Evolutionary conservation across 2,888 invertebrate species (phyloP).

Genomic region (Thereva unica): DNA sequence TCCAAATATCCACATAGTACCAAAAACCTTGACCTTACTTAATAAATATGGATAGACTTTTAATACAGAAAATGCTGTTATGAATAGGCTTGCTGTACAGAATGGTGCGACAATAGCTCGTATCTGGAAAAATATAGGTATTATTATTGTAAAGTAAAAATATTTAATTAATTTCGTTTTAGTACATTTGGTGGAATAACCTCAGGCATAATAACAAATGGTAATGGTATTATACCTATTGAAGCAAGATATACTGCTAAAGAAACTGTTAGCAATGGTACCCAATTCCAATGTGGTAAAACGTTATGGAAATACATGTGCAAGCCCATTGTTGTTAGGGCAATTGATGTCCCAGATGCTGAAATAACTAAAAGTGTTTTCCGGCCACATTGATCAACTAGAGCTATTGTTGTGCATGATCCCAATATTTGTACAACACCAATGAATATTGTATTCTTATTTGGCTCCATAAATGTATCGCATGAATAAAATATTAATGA

Average conservation of each 20-base stretch:
- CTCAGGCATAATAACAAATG: constrained; percentile 52
- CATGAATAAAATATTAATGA: constrained; percentile 51
- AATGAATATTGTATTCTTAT: constrained; percentile 51
- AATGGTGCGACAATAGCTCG: too few species aligned
- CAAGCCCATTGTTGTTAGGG: constrained; percentile 48
- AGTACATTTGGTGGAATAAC: constrained; percentile 46
- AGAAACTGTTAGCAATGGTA: constrained; percentile 51
- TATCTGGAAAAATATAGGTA: too few species aligned
- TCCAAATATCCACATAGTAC: too few species aligned
- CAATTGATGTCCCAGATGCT: constrained; percentile 48
- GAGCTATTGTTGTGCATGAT: constrained; percentile 48
- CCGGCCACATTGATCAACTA: constrained; percentile 52
- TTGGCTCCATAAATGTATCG: constrained; percentile 49
- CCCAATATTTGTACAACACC: constrained; percentile 52
- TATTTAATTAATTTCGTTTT: too few species aligned
- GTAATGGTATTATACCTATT: constrained; percentile 51
- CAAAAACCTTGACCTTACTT: too few species aligned
- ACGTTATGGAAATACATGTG: constrained; percentile 45
- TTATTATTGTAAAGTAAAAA: too few species aligned
- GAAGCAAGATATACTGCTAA: constrained; percentile 50
- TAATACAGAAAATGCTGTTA: too few species aligned
- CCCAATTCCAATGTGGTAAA: constrained; percentile 47
- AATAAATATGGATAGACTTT: too few species aligned
- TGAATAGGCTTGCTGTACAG: too few species aligned
- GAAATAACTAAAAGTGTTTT: constrained; percentile 52